These are phyloP conservation scores for Ganaspis brasiliensis DNA, from an alignment of 2,888 invertebrate species.

Conservation along the genomic window DNA sequence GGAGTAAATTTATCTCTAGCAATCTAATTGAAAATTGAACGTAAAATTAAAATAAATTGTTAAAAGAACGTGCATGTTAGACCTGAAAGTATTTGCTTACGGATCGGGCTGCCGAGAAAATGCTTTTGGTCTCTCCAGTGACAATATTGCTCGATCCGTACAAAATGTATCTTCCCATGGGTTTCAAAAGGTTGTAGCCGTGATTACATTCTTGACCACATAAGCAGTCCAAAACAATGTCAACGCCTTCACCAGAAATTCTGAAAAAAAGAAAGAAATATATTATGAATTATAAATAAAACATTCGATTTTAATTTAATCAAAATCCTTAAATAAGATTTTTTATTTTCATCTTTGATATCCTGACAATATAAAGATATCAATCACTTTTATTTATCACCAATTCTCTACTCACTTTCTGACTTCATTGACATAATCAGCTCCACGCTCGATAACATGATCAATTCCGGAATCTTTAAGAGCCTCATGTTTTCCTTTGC, in stretches of 20 bases:
- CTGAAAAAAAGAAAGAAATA: conserved; percentile 81
- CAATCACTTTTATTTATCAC: too few relatives aligned
- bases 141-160: conserved; percentile 95
- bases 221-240: conserved; percentile 92
- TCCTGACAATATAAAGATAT: too few relatives aligned
- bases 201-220: conserved; percentile 95
- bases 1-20: conserved; percentile 1
- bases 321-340: too few relatives aligned
- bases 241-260: conserved; percentile 89
- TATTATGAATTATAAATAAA: too few relatives aligned
- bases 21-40: conserved; percentile 40
- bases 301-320: too few relatives aligned
- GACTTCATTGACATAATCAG: conserved; percentile 92
- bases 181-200: conserved; percentile 91
- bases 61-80: conserved; percentile 32
- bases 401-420: conserved; percentile 86
- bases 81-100: conserved; percentile 83
- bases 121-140: conserved; percentile 94
- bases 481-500: conserved; percentile 92
- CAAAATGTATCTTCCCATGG: conserved; percentile 93
- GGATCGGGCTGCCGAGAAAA: conserved; percentile 94
- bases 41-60: not conserved
- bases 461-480: conserved; percentile 88
- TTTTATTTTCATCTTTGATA: too few relatives aligned
- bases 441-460: conserved; percentile 90